Evolutionary conservation across 2,797 vertebrate genomes (phyloP).

Genomic region (Tympanoctomys barrerae): DNA sequence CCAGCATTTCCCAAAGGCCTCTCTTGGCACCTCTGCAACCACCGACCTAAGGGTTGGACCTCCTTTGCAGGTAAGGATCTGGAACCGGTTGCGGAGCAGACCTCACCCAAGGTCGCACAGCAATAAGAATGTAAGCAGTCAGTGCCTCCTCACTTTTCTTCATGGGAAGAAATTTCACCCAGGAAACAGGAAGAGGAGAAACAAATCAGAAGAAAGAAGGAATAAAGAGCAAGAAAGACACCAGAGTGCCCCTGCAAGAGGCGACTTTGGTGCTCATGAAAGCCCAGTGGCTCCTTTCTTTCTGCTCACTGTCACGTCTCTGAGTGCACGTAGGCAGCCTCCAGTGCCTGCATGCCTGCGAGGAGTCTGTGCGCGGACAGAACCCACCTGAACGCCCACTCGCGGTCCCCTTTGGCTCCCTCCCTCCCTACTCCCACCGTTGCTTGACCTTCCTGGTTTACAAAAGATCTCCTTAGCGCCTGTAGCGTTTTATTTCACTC

Average conservation of each 20-base stretch:
- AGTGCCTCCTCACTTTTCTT: not conserved
- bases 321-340: not conserved
- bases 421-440: not conserved
- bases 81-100: not conserved
- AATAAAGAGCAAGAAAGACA: not conserved
- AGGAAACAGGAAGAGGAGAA: not conserved
- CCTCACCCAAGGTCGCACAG: not conserved
- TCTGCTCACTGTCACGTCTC: not conserved
- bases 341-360: not conserved
- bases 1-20: too few relatives aligned
- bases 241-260: not conserved
- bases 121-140: not conserved
- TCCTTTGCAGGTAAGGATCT: not conserved
- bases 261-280: not conserved
- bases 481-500: not conserved
- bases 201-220: not conserved
- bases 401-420: not conserved
- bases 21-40: too few relatives aligned
- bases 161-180: not conserved
- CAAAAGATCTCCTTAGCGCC: not conserved
- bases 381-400: not conserved
- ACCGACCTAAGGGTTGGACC: not conserved
- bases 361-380: fast-evolving
- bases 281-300: not conserved
- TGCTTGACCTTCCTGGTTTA: not conserved